These are phyloP conservation scores for Corythornis cristatus DNA, from an alignment of 2,113 vertebrate genomes.

Conservation along the genomic window DNA sequence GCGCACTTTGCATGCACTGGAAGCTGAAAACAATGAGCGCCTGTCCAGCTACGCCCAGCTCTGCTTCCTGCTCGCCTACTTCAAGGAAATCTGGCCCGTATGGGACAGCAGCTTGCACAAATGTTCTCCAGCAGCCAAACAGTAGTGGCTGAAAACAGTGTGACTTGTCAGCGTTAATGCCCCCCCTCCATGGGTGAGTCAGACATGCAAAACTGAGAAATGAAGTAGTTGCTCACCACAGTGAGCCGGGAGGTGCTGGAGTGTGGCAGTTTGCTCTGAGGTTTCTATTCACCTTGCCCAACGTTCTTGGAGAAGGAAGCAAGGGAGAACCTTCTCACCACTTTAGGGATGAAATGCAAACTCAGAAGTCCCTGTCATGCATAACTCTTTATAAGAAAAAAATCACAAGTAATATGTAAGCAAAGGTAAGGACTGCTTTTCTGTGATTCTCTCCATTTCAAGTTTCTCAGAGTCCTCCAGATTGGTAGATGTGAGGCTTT, in stretches of 20 bases:
- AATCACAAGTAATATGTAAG: not conserved
- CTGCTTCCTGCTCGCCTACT: slow-evolving; percentile 14
- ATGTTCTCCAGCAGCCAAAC: not conserved
- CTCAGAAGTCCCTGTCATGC: not conserved
- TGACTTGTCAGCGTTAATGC: not conserved
- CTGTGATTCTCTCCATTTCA: not conserved
- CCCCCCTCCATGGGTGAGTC: not conserved
- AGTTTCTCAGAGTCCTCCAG: not conserved
- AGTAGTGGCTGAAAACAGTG: not conserved
- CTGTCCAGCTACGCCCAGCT: slow-evolving; percentile 2
- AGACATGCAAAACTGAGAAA: not conserved
- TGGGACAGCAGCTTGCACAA: not conserved
- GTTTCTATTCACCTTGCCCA: not conserved
- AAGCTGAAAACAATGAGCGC: slow-evolving; percentile 26
- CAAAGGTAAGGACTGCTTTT: not conserved
- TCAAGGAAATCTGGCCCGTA: slow-evolving; percentile 10
- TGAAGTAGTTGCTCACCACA: not conserved
- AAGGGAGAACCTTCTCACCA: not conserved
- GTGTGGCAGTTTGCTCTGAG: not conserved
- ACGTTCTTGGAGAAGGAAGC: not conserved
- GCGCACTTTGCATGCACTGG: not conserved
- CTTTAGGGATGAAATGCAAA: not conserved
- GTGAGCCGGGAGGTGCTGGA: not conserved
- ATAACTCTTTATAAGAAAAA: not conserved
- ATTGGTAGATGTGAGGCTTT: not conserved